These are phyloP conservation scores for Casuarius casuarius DNA, from an alignment of 2,113 vertebrate species.

Conservation along the genomic window DNA sequence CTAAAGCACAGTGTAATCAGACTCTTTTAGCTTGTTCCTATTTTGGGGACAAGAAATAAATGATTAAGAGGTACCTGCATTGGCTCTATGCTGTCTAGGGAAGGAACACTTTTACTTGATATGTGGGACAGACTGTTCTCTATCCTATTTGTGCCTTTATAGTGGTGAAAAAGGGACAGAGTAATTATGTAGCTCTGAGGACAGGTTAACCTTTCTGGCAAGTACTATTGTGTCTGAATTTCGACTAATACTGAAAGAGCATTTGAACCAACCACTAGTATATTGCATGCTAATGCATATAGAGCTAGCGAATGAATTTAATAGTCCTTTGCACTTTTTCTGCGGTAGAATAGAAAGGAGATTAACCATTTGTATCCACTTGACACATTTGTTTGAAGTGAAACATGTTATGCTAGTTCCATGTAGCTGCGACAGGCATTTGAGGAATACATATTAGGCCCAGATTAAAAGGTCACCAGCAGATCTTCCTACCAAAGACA, in stretches of 20 bases:
- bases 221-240: neutral
- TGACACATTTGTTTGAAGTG: neutral
- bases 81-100: neutral
- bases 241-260: neutral
- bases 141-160: neutral
- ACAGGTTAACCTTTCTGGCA: neutral
- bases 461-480: neutral
- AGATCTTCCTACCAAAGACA: neutral
- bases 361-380: slow-evolving; percentile 13
- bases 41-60: neutral
- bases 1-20: neutral
- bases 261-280: neutral
- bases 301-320: neutral
- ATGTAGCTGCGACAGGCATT: neutral
- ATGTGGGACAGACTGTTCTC: neutral
- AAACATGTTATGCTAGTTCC: neutral
- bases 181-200: neutral
- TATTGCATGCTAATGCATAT: neutral
- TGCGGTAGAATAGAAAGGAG: neutral
- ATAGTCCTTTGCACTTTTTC: neutral
- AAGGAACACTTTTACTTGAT: neutral
- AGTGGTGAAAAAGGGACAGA: neutral
- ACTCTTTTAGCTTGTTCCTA: neutral
- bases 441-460: neutral
- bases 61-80: neutral